These are phyloP conservation scores for Pituophis catenifer DNA, from an alignment of 2,113 vertebrate genomes.

Conservation along the genomic window DNA sequence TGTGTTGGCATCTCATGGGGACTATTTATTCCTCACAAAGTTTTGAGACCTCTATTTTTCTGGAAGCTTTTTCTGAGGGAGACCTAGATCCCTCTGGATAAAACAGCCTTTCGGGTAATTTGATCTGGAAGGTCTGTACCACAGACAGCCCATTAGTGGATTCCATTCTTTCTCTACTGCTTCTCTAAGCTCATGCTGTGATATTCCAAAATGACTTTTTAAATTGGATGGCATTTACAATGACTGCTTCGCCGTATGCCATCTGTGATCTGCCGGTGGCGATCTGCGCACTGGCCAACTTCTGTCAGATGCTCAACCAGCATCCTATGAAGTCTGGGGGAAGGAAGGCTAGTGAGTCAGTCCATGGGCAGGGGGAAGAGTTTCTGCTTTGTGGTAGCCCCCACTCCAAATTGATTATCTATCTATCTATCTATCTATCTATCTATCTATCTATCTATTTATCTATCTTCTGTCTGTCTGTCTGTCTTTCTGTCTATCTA, in stretches of 20 bases:
- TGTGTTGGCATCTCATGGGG: not conserved
- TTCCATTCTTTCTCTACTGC: not conserved
- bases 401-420: not conserved
- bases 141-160: not conserved
- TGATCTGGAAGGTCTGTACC: not conserved
- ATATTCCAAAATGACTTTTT: not conserved
- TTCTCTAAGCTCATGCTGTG: not conserved
- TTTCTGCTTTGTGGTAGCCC: not conserved
- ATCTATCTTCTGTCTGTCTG: no score
- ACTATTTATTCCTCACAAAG: not conserved
- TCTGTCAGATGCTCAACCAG: not conserved
- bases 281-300: not conserved
- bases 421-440: no score
- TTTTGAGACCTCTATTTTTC: not conserved
- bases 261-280: not conserved
- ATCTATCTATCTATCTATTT: no score
- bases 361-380: not conserved
- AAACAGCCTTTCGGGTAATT: not conserved
- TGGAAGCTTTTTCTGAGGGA: not conserved
- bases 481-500: no score
- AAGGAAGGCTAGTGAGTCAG: not conserved
- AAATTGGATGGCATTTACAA: slow-evolving; percentile 22
- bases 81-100: not conserved
- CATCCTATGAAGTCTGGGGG: not conserved
- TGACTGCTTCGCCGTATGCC: slow-evolving; percentile 11